Evolutionary conservation across 2,113 vertebrate species (phyloP).

Genomic region (Ailuropoda melanoleuca): DNA sequence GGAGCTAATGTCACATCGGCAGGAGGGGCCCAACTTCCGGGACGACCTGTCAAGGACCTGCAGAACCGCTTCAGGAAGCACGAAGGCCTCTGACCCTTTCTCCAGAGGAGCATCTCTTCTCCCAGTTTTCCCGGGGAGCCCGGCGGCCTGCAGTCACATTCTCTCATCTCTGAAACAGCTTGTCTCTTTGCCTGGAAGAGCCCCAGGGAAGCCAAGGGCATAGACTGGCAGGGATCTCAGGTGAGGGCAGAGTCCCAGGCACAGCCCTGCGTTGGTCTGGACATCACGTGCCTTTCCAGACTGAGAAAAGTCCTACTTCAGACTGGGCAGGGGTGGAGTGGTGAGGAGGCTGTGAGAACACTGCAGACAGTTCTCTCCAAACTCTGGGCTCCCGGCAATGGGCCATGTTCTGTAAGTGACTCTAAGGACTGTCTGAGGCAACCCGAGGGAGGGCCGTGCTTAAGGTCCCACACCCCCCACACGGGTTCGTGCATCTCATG

Average conservation of each 20-base stretch:
- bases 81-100: neutral
- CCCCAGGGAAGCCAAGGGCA: neutral
- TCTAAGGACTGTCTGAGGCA: neutral
- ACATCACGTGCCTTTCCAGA: rapidly evolving
- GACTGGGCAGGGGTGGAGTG: neutral
- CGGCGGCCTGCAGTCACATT: rapidly evolving
- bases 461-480: neutral
- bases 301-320: neutral
- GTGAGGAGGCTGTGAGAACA: rapidly evolving
- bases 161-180: neutral
- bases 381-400: neutral
- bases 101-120: neutral
- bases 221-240: neutral
- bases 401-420: neutral
- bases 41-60: neutral
- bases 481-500: rapidly evolving
- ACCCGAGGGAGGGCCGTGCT: rapidly evolving
- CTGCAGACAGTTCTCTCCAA: rapidly evolving
- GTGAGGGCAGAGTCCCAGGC: neutral
- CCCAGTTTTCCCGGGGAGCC: neutral
- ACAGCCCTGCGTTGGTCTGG: neutral
- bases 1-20: rapidly evolving
- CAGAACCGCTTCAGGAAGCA: neutral
- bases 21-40: neutral
- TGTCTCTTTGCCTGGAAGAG: neutral